Base-by-base conservation (phyloP, 2,797 vertebrate genomes). In the Enteromius afrohamiltoni region DNA sequence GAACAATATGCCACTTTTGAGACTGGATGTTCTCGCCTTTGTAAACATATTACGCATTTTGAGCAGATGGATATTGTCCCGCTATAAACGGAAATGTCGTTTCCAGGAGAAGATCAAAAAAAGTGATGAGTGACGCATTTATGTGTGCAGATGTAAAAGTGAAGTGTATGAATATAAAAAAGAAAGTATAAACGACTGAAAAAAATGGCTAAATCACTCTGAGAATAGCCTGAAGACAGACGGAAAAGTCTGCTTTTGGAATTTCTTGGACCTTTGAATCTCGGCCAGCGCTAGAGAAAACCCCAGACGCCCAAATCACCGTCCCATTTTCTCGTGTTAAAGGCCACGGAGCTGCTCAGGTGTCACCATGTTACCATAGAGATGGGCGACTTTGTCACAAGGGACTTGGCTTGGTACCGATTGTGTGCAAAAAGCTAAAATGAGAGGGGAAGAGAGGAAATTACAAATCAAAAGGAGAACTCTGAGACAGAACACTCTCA, bases 1-100 rank as follows among this genome's bases (percentile, higher is more conserved):
- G 89, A 88, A 92, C 88, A 91, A 91, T n/a, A 16, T 51, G 71
- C 51, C 73, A 23, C 31, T 75, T 76, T 23, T 58, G 21, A 58
- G 73, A 58, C 31, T 58, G 73, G 31, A 9, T 19, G 3, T 19
- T 74, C 71, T 74, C 5, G 17, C 47, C 21, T 76, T 58, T 6
- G 13, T 76, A 55, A 76, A 76, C 51, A 75, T 13, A 74, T 74
- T 74, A n/a, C 4, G 1, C 47, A 51, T 74, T 3, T 53, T 7
- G 3, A 37, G 23, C 21, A 76, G 34, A 40, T 40, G 73, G 51
- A 76, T 58, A 19, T 73, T 51, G 16, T 51, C 45, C 1, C 1
- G 45, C 69, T 51, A 73, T 49, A 73, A 71, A 71, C 19, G 45
- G 45, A 53, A 76, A 76, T 58, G 21, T 76, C 7, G 58, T 34